phyloP scores from a whole-genome alignment of 2,113 vertebrate genomes.

The Desmodus rotundus region DNA sequence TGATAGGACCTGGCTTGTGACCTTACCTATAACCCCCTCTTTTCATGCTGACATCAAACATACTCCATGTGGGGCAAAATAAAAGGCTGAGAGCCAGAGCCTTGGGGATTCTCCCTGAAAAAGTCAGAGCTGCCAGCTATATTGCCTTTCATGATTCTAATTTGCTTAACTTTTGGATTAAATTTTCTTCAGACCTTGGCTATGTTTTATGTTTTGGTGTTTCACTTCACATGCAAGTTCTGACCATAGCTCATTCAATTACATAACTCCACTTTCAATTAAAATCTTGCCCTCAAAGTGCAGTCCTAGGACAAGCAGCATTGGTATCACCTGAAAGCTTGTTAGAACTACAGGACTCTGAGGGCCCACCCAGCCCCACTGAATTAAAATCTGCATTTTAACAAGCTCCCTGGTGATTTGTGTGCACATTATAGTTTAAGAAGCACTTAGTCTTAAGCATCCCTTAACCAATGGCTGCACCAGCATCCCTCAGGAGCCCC shows the following conservation, averaged over 20 bases:
- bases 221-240: background rate
- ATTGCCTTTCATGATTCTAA: background rate
- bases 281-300: background rate
- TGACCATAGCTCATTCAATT: background rate
- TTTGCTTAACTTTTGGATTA: constrained; percentile 39
- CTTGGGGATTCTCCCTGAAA: background rate
- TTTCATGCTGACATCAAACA: background rate
- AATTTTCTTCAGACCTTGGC: background rate
- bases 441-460: background rate
- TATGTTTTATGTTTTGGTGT: background rate
- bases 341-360: background rate
- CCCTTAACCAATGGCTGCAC: background rate
- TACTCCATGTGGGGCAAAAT: background rate
- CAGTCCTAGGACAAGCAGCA: background rate
- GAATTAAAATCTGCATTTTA: constrained; percentile 33
- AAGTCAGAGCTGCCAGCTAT: background rate
- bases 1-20: background rate
- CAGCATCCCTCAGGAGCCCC: background rate
- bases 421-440: constrained; percentile 5
- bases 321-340: background rate
- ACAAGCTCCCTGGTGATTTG: background rate
- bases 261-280: background rate
- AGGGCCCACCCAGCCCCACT: background rate
- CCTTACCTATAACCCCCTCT: background rate
- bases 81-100: background rate